These are phyloP conservation scores for Proterorhinus semilunaris DNA, from an alignment of 2,113 vertebrate genomes.

Conservation along the genomic window DNA sequence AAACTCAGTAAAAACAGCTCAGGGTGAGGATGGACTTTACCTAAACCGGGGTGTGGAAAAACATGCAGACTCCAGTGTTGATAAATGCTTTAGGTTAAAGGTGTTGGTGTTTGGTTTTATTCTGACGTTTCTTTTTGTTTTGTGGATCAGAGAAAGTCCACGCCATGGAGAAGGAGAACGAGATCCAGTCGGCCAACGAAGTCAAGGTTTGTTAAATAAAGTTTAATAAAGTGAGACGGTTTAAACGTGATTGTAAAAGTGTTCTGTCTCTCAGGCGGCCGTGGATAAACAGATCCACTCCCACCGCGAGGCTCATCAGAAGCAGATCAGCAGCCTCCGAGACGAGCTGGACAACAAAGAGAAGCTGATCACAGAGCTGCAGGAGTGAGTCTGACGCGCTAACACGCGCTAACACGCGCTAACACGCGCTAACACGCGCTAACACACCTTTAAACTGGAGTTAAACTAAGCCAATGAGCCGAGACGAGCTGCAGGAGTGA, in stretches of 20 bases:
- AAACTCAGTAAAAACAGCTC: no score
- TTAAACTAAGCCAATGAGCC: no score
- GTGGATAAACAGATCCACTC: slow-evolving; percentile 96
- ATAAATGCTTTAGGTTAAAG: no score
- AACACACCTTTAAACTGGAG: no score
- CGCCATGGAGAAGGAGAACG: slow-evolving; percentile 96
- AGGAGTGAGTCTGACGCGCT: slow-evolving; percentile 83
- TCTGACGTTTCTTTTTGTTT: neutral
- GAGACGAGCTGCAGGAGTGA: slow-evolving; percentile 82
- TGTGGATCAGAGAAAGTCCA: slow-evolving; percentile 88
- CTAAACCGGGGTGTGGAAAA: no score
- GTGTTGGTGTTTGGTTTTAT: no score
- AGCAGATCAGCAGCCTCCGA: slow-evolving; percentile 93
- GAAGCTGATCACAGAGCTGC: slow-evolving; percentile 93
- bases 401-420: neutral
- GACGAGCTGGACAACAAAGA: slow-evolving; percentile 95
- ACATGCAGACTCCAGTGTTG: no score
- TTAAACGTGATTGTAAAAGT: neutral
- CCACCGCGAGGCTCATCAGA: slow-evolving; percentile 94
- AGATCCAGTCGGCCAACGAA: slow-evolving; percentile 96
- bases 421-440: no score
- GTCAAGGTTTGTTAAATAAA: slow-evolving; percentile 79
- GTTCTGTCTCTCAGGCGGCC: slow-evolving; percentile 80
- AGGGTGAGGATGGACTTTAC: no score
- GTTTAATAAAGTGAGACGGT: neutral